These are phyloP conservation scores for Protodeltote pygarga DNA, from an alignment of 2,888 invertebrate species.

Conservation along the genomic window DNA sequence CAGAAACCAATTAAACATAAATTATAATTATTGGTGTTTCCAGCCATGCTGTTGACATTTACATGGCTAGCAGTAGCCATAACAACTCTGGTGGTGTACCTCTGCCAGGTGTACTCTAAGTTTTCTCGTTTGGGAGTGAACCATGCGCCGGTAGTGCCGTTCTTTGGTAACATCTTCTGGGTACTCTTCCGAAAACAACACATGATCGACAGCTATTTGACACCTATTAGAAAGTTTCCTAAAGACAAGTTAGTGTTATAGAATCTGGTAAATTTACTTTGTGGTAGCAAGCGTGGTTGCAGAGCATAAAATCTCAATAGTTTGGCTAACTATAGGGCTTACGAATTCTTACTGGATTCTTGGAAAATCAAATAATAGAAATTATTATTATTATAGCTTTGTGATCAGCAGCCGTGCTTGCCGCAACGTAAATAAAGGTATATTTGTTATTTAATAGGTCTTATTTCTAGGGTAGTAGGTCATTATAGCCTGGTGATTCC, in stretches of 20 bases:
- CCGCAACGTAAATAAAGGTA: too few species aligned
- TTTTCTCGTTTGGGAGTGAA: constrained; percentile 25
- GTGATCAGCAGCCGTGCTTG: too few species aligned
- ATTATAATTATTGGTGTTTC: too few species aligned
- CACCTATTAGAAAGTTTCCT: constrained; percentile 11
- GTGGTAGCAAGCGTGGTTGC: too few species aligned
- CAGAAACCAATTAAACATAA: too few species aligned
- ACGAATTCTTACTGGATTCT: too few species aligned
- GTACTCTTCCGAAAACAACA: constrained; percentile 20
- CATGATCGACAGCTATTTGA: constrained; percentile 15
- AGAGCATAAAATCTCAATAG: too few species aligned
- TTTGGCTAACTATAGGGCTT: too few species aligned
- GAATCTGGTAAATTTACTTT: too few species aligned
- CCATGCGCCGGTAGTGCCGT: constrained; percentile 23
- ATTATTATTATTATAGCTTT: too few species aligned
- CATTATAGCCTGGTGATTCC: constrained; percentile 24
- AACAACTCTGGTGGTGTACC: constrained; percentile 15
- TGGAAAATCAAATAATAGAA: too few species aligned
- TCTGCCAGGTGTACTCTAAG: constrained; percentile 18
- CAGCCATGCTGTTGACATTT: constrained; percentile 23
- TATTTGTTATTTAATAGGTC: background rate
- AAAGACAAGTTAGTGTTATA: constrained; percentile 33
- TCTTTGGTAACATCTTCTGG: constrained; percentile 29
- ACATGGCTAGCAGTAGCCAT: constrained; percentile 28
- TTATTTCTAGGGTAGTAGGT: constrained; percentile 27